phyloP scores from a whole-genome alignment of 1,140 invertebrate genomes.

The Hetaerina americana region DNA sequence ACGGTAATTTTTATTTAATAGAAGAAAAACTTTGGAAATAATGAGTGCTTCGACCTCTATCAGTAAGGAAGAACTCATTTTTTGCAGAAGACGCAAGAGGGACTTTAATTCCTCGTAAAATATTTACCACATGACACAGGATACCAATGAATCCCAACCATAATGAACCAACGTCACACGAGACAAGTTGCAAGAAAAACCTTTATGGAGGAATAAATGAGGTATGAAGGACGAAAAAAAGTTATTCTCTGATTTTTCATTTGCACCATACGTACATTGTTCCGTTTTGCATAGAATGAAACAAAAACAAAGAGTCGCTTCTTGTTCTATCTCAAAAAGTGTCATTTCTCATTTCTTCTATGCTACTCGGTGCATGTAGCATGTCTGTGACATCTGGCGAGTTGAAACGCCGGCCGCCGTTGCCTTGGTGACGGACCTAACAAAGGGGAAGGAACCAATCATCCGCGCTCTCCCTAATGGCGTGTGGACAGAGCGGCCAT shows the following conservation, averaged over 20 bases:
- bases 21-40: no score
- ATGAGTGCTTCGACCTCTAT: background rate
- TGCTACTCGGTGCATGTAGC: background rate
- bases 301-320: background rate
- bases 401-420: background rate
- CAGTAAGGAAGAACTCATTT: background rate
- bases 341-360: background rate
- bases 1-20: no score
- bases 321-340: background rate
- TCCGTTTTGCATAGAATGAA: background rate
- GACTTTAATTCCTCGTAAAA: background rate
- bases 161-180: background rate
- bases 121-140: background rate
- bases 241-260: background rate
- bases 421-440: background rate
- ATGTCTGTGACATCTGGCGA: background rate
- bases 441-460: background rate
- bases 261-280: background rate
- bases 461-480: background rate
- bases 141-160: background rate
- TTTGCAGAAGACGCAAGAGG: background rate
- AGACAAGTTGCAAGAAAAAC: background rate
- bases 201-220: no score
- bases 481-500: background rate
- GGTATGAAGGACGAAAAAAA: background rate